Evolutionary conservation across 2,888 invertebrate genomes (phyloP).

Genomic region (Eilema depressum): DNA sequence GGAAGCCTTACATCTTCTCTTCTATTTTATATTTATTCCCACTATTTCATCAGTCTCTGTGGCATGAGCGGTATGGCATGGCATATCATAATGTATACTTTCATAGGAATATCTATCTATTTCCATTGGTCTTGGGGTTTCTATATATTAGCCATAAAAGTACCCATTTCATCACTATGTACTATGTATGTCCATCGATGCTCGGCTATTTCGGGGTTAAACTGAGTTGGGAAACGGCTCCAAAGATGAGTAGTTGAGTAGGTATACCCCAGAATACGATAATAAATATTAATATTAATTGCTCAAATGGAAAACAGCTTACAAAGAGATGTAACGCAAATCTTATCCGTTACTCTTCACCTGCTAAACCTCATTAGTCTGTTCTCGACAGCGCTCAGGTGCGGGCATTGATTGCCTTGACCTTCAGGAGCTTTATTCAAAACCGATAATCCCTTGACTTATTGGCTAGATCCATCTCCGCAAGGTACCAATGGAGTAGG

Average conservation of each 20-base stretch:
- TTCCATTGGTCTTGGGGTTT: no score
- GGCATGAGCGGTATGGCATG: background rate
- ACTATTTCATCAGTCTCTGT: background rate
- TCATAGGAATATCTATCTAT: no score
- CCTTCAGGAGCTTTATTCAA: background rate
- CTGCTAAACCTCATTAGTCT: constrained; percentile 3
- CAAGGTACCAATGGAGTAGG: background rate
- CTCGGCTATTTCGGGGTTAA: no score
- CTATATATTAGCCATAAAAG: no score
- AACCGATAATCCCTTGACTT: background rate
- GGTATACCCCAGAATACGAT: no score
- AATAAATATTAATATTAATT: background rate
- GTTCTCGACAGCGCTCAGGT: background rate
- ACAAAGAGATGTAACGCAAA: background rate
- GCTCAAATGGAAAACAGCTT: background rate
- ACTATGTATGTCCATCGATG: no score
- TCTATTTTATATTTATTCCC: background rate
- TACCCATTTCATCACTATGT: no score
- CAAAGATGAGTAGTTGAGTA: no score
- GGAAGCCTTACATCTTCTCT: background rate
- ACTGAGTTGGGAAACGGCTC: no score
- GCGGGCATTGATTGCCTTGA: background rate
- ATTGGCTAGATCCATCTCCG: background rate
- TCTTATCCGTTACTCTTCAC: constrained; percentile 5
- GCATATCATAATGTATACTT: no score